Conservation (phyloP, 2,888 invertebrate genomes). For the Ichneumon xanthorius region DNA sequence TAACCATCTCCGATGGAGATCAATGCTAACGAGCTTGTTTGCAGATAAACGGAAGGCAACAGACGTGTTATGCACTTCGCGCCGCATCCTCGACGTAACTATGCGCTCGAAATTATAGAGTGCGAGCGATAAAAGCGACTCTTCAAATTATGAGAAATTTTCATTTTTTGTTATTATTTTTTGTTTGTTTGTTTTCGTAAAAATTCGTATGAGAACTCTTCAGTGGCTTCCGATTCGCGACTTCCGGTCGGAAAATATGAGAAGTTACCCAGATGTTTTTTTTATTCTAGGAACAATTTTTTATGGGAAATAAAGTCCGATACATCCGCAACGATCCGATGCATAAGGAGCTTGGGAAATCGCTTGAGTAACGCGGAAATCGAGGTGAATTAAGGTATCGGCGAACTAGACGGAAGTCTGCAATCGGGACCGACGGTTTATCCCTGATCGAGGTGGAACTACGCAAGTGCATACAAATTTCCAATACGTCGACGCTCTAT, state of each 20-base stretch:
- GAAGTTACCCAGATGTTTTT: neutral
- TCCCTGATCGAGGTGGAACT: neutral
- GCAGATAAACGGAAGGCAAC: neutral
- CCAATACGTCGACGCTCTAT: slow-evolving; percentile 27
- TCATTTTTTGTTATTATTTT: neutral
- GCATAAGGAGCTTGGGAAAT: neutral
- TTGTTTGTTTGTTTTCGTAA: neutral
- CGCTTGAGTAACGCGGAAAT: neutral
- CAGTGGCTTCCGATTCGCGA: neutral
- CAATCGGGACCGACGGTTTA: slow-evolving; percentile 23
- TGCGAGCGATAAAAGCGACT: neutral
- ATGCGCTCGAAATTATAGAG: neutral
- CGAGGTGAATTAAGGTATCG: neutral
- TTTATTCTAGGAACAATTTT: neutral
- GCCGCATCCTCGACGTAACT: neutral
- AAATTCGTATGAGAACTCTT: neutral
- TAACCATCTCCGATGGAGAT: slow-evolving; percentile 3
- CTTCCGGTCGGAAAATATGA: neutral
- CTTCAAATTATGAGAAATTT: neutral
- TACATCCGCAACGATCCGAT: neutral
- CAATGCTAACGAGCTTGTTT: slow-evolving; percentile 17
- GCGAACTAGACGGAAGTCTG: slow-evolving; percentile 2
- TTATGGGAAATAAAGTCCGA: neutral
- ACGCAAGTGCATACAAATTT: slow-evolving; percentile 3
- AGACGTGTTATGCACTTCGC: neutral